These are phyloP conservation scores for Miichthys miiuy DNA, from an alignment of 2,797 vertebrate genomes.

Conservation along the genomic window DNA sequence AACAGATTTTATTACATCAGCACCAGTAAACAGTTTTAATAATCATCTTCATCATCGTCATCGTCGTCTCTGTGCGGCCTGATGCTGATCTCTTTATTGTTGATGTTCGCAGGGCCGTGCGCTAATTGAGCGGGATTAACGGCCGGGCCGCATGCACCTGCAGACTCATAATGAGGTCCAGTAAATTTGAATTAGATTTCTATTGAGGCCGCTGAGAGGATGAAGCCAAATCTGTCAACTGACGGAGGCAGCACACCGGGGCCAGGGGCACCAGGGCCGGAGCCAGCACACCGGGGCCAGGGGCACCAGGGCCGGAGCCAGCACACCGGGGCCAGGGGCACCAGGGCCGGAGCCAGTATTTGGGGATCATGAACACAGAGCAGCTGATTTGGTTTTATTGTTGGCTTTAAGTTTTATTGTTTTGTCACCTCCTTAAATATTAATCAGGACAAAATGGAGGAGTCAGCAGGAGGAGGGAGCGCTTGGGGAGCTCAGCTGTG, in stretches of 20 bases:
- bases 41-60: not conserved
- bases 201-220: conserved; percentile 51
- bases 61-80: not conserved
- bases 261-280: not conserved
- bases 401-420: not conserved
- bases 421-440: conserved; percentile 66
- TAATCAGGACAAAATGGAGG: conserved; percentile 62
- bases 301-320: not conserved
- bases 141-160: conserved; percentile 72
- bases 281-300: not conserved
- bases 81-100: conserved; percentile 71
- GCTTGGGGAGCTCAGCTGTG: conserved; percentile 6
- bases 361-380: no score
- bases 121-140: conserved; percentile 75
- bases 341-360: not conserved
- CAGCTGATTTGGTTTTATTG: not conserved
- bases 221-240: conserved; percentile 53
- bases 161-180: conserved; percentile 75
- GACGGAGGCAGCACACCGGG: not conserved
- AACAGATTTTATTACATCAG: not conserved
- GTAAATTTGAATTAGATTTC: conserved; percentile 64
- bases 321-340: not conserved
- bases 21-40: not conserved
- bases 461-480: conserved; percentile 21
- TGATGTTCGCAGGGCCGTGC: conserved; percentile 71